phyloP scores from a whole-genome alignment of 1,140 invertebrate species.

The Hylyphantes graminicola region DNA sequence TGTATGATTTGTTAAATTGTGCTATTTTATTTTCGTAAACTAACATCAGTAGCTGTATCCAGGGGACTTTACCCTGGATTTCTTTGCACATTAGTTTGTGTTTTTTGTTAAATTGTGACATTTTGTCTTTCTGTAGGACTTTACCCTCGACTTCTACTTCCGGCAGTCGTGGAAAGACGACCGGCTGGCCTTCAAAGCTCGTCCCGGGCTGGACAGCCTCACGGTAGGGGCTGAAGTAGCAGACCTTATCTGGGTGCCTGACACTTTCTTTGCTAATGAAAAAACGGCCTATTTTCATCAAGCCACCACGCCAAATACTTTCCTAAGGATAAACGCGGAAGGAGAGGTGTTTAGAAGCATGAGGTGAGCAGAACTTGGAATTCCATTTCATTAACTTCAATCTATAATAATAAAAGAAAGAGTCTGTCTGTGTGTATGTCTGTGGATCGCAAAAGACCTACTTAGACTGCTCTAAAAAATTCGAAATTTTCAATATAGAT shows the following conservation, averaged over 20 bases:
- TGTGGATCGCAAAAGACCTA: no score
- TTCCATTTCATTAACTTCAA: no score
- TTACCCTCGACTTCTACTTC: slow-evolving; percentile 74
- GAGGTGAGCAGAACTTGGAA: slow-evolving; percentile 64
- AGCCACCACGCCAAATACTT: slow-evolving; percentile 73
- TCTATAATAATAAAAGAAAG: no score
- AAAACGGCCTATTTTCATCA: slow-evolving; percentile 72
- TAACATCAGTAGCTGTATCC: no score
- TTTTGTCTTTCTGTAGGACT: slow-evolving; percentile 69
- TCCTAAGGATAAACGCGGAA: slow-evolving; percentile 70
- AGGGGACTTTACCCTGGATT: no score
- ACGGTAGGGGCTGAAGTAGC: slow-evolving; percentile 72
- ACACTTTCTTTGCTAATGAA: slow-evolving; percentile 73
- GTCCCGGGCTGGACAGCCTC: slow-evolving; percentile 68
- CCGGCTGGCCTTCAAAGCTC: slow-evolving; percentile 69
- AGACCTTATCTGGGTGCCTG: slow-evolving; percentile 72
- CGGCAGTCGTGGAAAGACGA: slow-evolving; percentile 72
- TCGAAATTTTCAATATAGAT: no score
- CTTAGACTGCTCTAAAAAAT: no score
- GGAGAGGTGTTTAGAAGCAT: slow-evolving; percentile 71
- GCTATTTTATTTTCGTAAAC: no score
- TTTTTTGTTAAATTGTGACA: neutral
- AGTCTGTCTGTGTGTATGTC: no score
- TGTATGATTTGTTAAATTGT: no score
- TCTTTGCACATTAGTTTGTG: no score